Evolutionary conservation across 1,140 invertebrate species (phyloP), one percentile per base, ranked within the genome.

Genomic region (Conus betulinus): DNA sequence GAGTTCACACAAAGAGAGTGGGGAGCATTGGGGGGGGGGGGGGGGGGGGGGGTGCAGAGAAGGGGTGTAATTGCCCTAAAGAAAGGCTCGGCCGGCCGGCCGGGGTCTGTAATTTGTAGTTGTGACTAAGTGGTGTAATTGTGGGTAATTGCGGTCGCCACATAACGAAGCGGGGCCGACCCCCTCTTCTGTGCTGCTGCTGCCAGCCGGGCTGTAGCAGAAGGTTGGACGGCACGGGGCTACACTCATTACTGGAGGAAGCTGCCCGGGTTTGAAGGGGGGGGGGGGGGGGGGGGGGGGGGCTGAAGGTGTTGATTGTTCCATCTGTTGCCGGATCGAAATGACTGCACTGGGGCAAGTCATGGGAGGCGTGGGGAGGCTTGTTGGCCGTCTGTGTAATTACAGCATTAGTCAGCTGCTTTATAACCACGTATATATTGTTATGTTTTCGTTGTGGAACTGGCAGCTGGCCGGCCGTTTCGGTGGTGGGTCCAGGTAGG

Each of bases 271-370:
- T 39, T 39, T 39, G 4, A 60, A 2, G 15, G 57, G 79, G 79
- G 79, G 39, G 0, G 8, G 79, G 79, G 79, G 7, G 76, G 25
- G 76, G n/a, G 39, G 25, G n/a, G 76, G 76, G 6, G n/a, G 76
- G 25, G 10, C 10, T 78, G 76, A 39, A 7, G 76, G 76, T 11
- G 17, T 81, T 13, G 67, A 23, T 13, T 23, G 67, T 53, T 55
- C 39, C 79, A 81, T 81, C 79, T 81, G 79, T 81, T 81, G 51
- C 79, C 51, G 20, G 20, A 71, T 71, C 67, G 67, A 71, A 71
- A 71, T 71, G 67, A 71, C 20, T 63, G 60, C 17, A 63, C 60
- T 63, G 60, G 60, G 60, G 60, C 60, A 63, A 2, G 60, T 63
- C 60, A 63, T 11, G 60, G 60, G 60, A 20, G 60, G 60, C 11